These are phyloP conservation scores for Zhuqinia jingwanae DNA, from an alignment of 2,888 invertebrate genomes.

Conservation along the genomic window DNA sequence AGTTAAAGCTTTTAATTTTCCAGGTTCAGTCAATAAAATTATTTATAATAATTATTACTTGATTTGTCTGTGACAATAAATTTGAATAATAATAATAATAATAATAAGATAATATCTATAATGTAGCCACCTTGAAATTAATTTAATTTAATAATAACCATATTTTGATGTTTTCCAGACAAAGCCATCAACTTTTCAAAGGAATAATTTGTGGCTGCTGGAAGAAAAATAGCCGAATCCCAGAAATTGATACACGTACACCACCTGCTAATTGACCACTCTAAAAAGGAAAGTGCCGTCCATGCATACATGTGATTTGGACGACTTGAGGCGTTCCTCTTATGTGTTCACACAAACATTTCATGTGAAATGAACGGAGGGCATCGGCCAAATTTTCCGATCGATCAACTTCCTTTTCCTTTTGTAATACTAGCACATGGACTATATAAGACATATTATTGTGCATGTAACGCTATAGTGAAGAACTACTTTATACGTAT, in stretches of 20 bases:
- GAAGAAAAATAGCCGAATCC: background rate
- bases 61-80: too few species aligned
- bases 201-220: too few species aligned
- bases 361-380: constrained; percentile 55
- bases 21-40: background rate
- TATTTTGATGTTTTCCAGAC: background rate
- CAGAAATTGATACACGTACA: background rate
- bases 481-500: too few species aligned
- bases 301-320: background rate
- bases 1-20: background rate
- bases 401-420: constrained; percentile 69
- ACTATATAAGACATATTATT: constrained; percentile 24
- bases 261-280: constrained; percentile 26
- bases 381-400: constrained; percentile 68
- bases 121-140: background rate
- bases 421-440: constrained; percentile 52
- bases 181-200: background rate
- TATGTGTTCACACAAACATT: background rate
- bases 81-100: too few species aligned
- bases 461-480: background rate
- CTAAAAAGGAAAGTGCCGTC: background rate
- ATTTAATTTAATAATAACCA: too few species aligned
- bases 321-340: background rate
- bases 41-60: too few species aligned
- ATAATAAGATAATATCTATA: too few species aligned